Evolutionary conservation across 2,113 vertebrate genomes (phyloP).

Genomic region (Oenanthe melanoleuca): DNA sequence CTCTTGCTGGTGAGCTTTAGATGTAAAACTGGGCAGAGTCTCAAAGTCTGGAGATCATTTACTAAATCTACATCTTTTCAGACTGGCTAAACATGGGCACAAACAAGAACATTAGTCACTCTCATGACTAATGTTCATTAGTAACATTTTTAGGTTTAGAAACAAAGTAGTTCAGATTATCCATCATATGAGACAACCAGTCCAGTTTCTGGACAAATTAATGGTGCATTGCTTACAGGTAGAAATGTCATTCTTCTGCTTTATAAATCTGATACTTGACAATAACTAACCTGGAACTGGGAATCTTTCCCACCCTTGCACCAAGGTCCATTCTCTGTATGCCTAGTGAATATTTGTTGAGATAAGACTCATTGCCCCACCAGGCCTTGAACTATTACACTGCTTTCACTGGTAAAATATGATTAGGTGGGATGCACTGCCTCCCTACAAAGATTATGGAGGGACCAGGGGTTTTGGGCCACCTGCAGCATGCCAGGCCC

Average conservation of each 20-base stretch:
- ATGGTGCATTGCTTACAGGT: background rate
- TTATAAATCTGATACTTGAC: background rate
- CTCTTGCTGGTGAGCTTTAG: background rate
- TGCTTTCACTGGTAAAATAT: background rate
- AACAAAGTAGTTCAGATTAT: background rate
- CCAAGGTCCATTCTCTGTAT: background rate
- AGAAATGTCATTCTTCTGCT: background rate
- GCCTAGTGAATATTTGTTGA: background rate
- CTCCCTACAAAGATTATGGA: background rate
- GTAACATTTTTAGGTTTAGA: slow-evolving; percentile 6
- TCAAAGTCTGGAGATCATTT: slow-evolving; percentile 46
- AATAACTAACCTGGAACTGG: background rate
- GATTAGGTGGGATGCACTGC: background rate
- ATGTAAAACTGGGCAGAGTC: slow-evolving; percentile 5
- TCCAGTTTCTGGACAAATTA: background rate
- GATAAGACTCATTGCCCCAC: background rate
- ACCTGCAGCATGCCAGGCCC: background rate
- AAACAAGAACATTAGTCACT: slow-evolving; percentile 26
- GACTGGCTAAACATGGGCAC: background rate
- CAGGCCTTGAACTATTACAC: background rate
- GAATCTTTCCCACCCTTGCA: background rate
- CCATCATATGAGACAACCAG: background rate
- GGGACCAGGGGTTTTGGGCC: background rate
- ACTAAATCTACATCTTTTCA: slow-evolving; percentile 27
- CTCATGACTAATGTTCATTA: background rate